phyloP scores from a whole-genome alignment of 64 coral and sea anemone species.

The Pocillopora verrucosa region DNA sequence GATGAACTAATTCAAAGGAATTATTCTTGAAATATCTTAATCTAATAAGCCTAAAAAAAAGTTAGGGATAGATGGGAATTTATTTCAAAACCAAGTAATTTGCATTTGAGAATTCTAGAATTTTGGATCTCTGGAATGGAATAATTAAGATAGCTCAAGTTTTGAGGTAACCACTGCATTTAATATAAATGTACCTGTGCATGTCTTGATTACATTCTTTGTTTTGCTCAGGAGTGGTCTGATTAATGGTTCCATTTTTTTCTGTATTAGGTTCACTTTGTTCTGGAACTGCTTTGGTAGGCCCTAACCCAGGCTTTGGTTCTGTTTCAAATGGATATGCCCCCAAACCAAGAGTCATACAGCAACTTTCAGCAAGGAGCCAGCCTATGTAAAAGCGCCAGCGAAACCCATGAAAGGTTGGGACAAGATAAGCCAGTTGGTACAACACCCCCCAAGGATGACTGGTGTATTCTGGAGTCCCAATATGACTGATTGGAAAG shows the following conservation, averaged over 20 bases:
- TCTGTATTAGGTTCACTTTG: neutral
- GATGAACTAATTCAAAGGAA: too few species aligned
- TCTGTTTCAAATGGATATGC: slow-evolving; percentile 85
- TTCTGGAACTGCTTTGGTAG: slow-evolving; percentile 53
- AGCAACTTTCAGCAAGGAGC: slow-evolving; percentile 90
- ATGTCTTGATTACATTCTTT: slow-evolving; percentile 40
- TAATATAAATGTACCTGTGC: slow-evolving; percentile 52
- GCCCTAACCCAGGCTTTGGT: slow-evolving; percentile 84
- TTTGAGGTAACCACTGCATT: neutral
- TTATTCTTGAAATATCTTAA: too few species aligned
- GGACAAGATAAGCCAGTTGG: slow-evolving; percentile 84
- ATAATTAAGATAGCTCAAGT: too few species aligned
- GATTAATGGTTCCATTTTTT: neutral
- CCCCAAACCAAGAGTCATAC: slow-evolving; percentile 84
- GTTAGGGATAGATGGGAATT: too few species aligned
- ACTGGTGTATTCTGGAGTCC: slow-evolving; percentile 55
- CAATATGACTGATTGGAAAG: slow-evolving; percentile 91
- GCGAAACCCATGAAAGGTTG: slow-evolving; percentile 87
- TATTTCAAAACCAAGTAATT: too few species aligned
- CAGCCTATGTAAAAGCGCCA: slow-evolving; percentile 98
- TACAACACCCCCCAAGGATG: slow-evolving; percentile 81
- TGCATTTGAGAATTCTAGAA: too few species aligned
- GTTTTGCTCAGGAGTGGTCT: slow-evolving; percentile 13
- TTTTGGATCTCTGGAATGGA: too few species aligned
- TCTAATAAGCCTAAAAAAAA: too few species aligned